Conservation (phyloP, 2,888 invertebrate genomes). For the Eledona agricola region DNA sequence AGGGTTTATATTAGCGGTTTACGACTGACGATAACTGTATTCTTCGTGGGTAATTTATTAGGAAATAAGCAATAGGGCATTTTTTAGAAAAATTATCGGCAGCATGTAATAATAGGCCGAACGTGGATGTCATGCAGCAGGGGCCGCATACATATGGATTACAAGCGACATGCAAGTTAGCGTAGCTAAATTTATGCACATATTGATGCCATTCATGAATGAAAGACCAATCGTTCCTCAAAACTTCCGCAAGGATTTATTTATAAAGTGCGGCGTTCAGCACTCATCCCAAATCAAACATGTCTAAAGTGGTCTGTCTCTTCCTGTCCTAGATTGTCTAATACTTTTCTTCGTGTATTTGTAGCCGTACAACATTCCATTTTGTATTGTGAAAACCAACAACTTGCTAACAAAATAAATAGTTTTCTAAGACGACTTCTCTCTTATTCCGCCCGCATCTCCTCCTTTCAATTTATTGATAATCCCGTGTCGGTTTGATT, state of each 20-base stretch:
- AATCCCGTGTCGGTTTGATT: conserved; percentile 22
- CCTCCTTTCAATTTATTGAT: conserved; percentile 24
- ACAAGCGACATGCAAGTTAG: conserved; percentile 34
- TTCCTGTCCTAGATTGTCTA: conserved; percentile 22
- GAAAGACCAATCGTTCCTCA: conserved; percentile 11
- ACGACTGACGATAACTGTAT: conserved; percentile 37
- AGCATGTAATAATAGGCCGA: conserved; percentile 35
- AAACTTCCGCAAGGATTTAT: too few relatives aligned
- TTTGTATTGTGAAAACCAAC: conserved; percentile 36
- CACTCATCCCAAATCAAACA: too few relatives aligned
- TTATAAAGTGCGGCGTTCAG: too few relatives aligned
- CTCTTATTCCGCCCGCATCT: conserved; percentile 17
- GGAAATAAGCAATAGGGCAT: conserved; percentile 33
- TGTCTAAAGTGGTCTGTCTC: conserved; percentile 19
- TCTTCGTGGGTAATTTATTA: conserved; percentile 33
- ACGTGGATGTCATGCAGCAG: conserved; percentile 22
- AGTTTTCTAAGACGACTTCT: conserved; percentile 26
- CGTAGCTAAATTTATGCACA: conserved; percentile 35
- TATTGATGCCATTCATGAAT: conserved; percentile 29
- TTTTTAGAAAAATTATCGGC: conserved; percentile 30
- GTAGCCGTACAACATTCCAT: conserved; percentile 36
- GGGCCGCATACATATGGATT: conserved; percentile 34
- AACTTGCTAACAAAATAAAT: conserved; percentile 37
- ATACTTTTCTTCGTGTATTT: conserved; percentile 21
- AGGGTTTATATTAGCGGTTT: conserved; percentile 33